Conservation (phyloP, 2,888 invertebrate species). For the Piscicola geometra region DNA sequence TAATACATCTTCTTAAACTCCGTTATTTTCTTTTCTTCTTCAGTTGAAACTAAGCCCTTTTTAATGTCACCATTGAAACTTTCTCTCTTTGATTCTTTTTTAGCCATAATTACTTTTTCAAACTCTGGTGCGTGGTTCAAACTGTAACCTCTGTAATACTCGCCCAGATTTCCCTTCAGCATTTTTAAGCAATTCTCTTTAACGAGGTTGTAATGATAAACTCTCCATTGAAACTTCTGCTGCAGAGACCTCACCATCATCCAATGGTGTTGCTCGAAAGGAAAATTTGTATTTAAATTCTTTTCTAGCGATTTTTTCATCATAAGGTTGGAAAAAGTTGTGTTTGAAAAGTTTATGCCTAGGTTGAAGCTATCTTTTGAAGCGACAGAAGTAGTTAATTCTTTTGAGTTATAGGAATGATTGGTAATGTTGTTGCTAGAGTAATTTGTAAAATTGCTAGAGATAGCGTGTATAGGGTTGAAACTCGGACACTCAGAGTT, state of each 20-base stretch:
- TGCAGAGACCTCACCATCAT: not conserved
- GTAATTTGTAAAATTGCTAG: too few species aligned
- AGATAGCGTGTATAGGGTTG: too few species aligned
- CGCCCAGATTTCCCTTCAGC: not conserved
- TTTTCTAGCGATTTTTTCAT: not conserved
- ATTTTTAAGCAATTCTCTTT: not conserved
- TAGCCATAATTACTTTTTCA: not conserved
- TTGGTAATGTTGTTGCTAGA: not conserved
- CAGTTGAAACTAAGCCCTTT: not conserved
- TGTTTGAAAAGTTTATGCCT: not conserved
- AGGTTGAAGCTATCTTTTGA: not conserved
- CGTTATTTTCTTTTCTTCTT: not conserved
- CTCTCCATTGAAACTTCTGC: conserved; percentile 3
- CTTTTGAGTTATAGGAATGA: not conserved
- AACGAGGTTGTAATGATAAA: not conserved
- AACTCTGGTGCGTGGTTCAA: not conserved
- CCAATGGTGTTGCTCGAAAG: not conserved
- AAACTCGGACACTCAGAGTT: too few species aligned
- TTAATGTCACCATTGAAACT: not conserved
- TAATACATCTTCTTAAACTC: too few species aligned
- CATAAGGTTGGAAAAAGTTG: too few species aligned
- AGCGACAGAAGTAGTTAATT: not conserved
- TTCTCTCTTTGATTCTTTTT: not conserved
- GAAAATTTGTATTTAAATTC: not conserved
- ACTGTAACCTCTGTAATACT: not conserved